Base-by-base conservation (phyloP, 2,888 invertebrate species). In the Lycophotia porphyrea region DNA sequence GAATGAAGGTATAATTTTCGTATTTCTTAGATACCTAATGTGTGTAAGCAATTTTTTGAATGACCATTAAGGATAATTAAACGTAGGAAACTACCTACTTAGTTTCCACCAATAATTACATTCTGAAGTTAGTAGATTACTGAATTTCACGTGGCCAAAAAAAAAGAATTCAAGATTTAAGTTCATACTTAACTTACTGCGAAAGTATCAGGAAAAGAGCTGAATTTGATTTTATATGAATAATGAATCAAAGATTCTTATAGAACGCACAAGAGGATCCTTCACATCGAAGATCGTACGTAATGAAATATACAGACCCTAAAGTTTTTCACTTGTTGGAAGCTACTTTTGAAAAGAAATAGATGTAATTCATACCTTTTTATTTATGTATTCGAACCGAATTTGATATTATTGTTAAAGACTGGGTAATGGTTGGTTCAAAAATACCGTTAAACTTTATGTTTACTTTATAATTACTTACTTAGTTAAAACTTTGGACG, bases 171-270 rank as follows among this genome's bases (percentile, higher is more conserved):
- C 18, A 27, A 71, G 55, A 64, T 71, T 71, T 49, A 60, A 65
- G 55, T 34, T 64, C 31, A 36, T 58, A 52, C 27, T 60, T 31
- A 52, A 52, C n/a, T 66, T 27, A 39, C 64, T 47, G 8, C 34
- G 31, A 47, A 70, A 61, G 68, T 66, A 61, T 52, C 34, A 44
- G 15, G 24, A 49, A 65, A 75, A 63, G 27, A 42, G 7, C 34
- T 66, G 39, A 77, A 69, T 77, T 44, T n/a, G 24, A 76, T 44
- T 76, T 76, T 64, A 63, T 58, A 70, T 52, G 49, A 73, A 81
- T 76, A 80, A 63, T 67, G 36, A 64, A 65, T 74, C 61, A 58
- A 76, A 76, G 27, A 66, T 61, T 44, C 47, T 44, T 31, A 52
- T 61, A 55, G 55, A 60, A 52, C 11, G 15, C 27, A 55, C 9